These are phyloP conservation scores for Aphidius colemani DNA, from an alignment of 2,888 invertebrate genomes.

Conservation along the genomic window DNA sequence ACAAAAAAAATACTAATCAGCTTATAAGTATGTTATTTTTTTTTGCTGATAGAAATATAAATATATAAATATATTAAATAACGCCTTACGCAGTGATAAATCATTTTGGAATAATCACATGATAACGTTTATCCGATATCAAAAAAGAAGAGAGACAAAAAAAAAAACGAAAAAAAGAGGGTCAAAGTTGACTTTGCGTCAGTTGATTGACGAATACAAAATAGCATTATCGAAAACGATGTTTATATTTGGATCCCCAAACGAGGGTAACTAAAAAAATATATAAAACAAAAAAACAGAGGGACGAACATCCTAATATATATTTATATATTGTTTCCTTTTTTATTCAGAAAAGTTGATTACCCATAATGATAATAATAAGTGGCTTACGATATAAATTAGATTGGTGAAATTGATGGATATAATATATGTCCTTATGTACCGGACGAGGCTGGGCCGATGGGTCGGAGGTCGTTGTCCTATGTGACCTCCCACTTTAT, in stretches of 20 bases:
- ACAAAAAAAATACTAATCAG: not conserved
- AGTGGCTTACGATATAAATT: not conserved
- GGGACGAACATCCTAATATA: not conserved
- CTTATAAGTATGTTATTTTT: not conserved
- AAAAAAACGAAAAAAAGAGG: not conserved
- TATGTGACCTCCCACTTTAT: constrained; percentile 20
- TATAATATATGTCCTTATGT: constrained; percentile 45
- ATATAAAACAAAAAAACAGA: constrained; percentile 33
- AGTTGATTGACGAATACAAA: too few species aligned
- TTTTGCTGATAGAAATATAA: too few species aligned
- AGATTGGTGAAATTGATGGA: constrained; percentile 40
- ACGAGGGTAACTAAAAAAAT: constrained; percentile 19
- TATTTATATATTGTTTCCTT: too few species aligned
- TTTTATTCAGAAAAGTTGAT: too few species aligned
- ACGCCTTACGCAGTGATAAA: too few species aligned
- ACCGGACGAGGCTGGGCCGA: constrained; percentile 34
- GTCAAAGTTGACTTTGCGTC: too few species aligned
- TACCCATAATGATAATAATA: too few species aligned
- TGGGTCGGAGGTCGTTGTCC: constrained; percentile 58
- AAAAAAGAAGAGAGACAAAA: not conserved
- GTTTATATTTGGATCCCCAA: not conserved
- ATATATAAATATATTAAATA: too few species aligned
- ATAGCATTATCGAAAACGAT: too few species aligned
- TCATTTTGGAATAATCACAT: too few species aligned
- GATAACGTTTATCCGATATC: too few species aligned